Evolutionary conservation across 2,113 vertebrate genomes (phyloP).

Genomic region (Lampris incognitus): DNA sequence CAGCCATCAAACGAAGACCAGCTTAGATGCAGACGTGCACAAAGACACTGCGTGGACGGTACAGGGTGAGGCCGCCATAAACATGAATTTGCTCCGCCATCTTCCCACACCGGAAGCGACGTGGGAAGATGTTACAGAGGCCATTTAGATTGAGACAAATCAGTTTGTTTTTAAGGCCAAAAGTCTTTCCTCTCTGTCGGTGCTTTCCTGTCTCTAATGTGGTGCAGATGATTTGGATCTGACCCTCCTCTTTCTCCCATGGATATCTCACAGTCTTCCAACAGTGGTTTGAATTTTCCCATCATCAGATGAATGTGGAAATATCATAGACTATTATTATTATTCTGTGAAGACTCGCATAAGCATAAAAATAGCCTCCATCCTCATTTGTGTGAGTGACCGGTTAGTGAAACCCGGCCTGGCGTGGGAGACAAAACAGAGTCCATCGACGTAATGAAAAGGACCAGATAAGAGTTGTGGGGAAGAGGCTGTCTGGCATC

Average conservation of each 20-base stretch:
- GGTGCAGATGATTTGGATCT: slow-evolving; percentile 55
- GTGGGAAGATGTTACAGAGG: not conserved
- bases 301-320: not conserved
- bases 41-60: too few species aligned
- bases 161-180: slow-evolving; percentile 28
- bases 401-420: slow-evolving; percentile 47
- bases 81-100: too few species aligned
- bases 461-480: slow-evolving; percentile 62
- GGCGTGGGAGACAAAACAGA: slow-evolving; percentile 45
- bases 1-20: too few species aligned
- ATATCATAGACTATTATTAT: slow-evolving; percentile 20
- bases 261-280: slow-evolving; percentile 23
- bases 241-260: slow-evolving; percentile 36
- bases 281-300: slow-evolving; percentile 41
- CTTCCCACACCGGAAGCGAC: too few species aligned
- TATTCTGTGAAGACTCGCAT: slow-evolving; percentile 35
- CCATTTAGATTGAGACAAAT: slow-evolving; percentile 33
- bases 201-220: slow-evolving; percentile 29
- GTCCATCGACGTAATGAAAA: slow-evolving; percentile 50
- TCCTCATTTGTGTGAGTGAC: slow-evolving; percentile 34
- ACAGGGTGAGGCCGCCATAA: too few species aligned
- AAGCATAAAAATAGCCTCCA: slow-evolving; percentile 7
- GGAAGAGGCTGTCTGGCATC: slow-evolving; percentile 45
- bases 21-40: too few species aligned
- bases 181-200: slow-evolving; percentile 31